phyloP scores from a whole-genome alignment of 2,797 vertebrate species.

The Yasuhikotakia modesta region DNA sequence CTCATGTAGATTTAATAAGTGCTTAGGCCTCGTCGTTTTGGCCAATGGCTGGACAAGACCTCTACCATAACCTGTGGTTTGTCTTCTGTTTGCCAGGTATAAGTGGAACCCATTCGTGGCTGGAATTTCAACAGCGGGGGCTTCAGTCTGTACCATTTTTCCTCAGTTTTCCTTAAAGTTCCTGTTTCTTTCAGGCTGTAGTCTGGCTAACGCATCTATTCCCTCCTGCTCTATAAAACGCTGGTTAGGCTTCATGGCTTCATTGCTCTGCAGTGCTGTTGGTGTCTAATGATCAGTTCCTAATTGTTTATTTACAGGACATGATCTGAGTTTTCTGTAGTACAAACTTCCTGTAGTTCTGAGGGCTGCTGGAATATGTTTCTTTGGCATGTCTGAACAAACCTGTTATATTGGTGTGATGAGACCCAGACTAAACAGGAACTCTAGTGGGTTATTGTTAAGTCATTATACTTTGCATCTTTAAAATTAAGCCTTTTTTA shows the following conservation, averaged over 20 bases:
- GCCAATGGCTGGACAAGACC: slow-evolving; percentile 20
- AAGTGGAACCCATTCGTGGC: slow-evolving; percentile 23
- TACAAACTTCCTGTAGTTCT: background rate
- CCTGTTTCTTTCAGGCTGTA: slow-evolving; percentile 16
- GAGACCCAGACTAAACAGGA: background rate
- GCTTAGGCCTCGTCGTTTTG: slow-evolving; percentile 4
- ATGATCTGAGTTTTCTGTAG: slow-evolving; percentile 5
- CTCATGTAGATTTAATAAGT: slow-evolving; percentile 27
- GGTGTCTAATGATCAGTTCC: slow-evolving; percentile 25
- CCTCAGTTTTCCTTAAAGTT: slow-evolving; percentile 32
- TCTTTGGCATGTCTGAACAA: slow-evolving; percentile 9
- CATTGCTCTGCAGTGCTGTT: slow-evolving; percentile 20
- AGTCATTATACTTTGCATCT: background rate
- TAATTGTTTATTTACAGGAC: slow-evolving; percentile 37
- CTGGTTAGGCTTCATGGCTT: slow-evolving; percentile 41
- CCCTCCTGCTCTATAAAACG: slow-evolving; percentile 38
- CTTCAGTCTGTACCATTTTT: slow-evolving; percentile 26
- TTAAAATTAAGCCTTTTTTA: too few species aligned
- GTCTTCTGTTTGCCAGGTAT: slow-evolving; percentile 9
- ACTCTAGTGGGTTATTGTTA: background rate
- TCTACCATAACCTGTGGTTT: background rate
- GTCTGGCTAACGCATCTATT: slow-evolving; percentile 26
- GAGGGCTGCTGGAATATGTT: background rate
- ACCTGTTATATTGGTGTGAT: background rate
- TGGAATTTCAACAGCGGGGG: slow-evolving; percentile 24